Base-by-base conservation (phyloP, 2,888 invertebrate species). In the Ametastegia equiseti region DNA sequence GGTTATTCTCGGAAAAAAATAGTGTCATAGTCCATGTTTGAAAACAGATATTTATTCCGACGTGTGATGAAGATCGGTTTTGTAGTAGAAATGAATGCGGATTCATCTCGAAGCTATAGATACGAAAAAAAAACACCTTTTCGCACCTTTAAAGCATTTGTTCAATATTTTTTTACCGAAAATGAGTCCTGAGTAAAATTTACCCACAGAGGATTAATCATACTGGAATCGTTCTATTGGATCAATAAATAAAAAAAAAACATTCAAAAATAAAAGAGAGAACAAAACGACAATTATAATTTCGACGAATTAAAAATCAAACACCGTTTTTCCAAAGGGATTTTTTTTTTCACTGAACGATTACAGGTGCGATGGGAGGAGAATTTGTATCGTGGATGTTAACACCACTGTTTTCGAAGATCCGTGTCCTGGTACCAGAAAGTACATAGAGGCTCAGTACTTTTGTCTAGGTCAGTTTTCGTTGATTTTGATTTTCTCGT, bases 381-480 rank as follows among this genome's bases (percentile, higher is more conserved):
- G 87, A 82, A 89, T 88, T 86, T 90, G 90, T 85, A 84, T 86
- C 84, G 87, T 90, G 89, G 88, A 89, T 83, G 90, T 90, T 84
- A 86, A 86, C 88, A 90, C 88, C 87, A 86, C 88, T 84, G 87
- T 89, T 86, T 90, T 95, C 93, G 94, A 91, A 86, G 93, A 94
- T 88, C 94, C 94, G 83, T 94, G 94, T 91, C 93, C 93, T 83
- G 93, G 92, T 84, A 94, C 94, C 84, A 91, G 91, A 86, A 94
- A 94, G 92, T 94, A 94, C 92, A 91, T 94, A 87, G 94, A 94
- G 91, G 94, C 92, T 84, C 94, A 94, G 83, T 94, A 93, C 92
- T 88, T 89, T 85, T 94, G 94, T 89, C 89, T 90, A 89, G 91
- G 91, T 90, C 89, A 88, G 91, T 90, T 88, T 78, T 65, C 47